Base-by-base conservation (phyloP, 2,888 invertebrate genomes). In the Hydriomena furcata region DNA sequence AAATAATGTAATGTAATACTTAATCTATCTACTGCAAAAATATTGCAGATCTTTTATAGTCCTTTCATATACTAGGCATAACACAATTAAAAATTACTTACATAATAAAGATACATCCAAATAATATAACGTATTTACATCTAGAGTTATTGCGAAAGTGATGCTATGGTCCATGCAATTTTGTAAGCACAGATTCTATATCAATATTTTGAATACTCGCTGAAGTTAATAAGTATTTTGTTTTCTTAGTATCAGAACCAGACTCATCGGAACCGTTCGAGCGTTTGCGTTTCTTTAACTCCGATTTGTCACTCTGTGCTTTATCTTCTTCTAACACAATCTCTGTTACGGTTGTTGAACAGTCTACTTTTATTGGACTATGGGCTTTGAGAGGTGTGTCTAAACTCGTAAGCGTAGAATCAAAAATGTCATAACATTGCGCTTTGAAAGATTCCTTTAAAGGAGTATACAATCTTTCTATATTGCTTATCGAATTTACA, bases 121-220 rank as follows among this genome's bases (percentile, higher is more conserved):
- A 40, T 12, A 20, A n/a, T 23, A 23, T 12, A 38, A 21, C n/a
- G 34, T 48, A 47, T 52, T 40, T 58, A 38, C 31, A 45, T 32
- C 21, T 24, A 45, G 4, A 13, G 8, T 17, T 50, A 30, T 27
- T 20, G 12, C 7, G 25, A 34, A 25, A 31, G 25, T 23, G 38
- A 41, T 53, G 50, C 63, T 79, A 88, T 34, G 85, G 83, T 17
- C 91, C 91, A 60, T 91, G 91, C 40, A 91, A 66, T 63, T 89
- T 87, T 64, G 74, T 84, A 25, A 91, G 66, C 41, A 91, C 85
- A 10, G 85, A 75, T 66, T 91, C 91, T 42, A 91, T 91, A 68
- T 90, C 91, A 41, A 91, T 82, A 65, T 90, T 80, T 65, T 84
- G 81, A 61, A 86, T 85, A 59, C 80, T 84, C 28, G 82, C 74